Base-by-base conservation (phyloP, 2,113 vertebrate species). In the Butorides virescens region DNA sequence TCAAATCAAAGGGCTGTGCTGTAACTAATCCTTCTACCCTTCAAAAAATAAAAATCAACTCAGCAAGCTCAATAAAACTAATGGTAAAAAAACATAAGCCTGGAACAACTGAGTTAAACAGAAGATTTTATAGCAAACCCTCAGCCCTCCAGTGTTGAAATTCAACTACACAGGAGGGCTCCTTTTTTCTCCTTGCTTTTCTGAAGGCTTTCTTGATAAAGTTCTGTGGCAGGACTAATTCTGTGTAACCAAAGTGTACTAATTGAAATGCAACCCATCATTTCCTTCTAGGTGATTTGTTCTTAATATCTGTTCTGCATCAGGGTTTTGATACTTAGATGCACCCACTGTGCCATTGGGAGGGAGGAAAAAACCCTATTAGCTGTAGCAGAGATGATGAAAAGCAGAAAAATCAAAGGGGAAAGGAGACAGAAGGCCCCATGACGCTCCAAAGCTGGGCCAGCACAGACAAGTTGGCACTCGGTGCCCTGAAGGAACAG, bases 201-300 rank as follows among this genome's bases (percentile, higher is more conserved):
- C 84, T 83, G 73, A 92, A 89, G 53, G 53, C 53, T 91, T 85
- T 91, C 80, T 79, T 56, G 73, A 70, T 55, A 66, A 90, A 95
- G 70, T 91, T 95, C 87, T 65, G 66, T 95, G 93, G 96, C 80
- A 75, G 81, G 61, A 70, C 88, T 93, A 81, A 94, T 87, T 96
- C 70, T 95, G 89, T 82, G 58, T 39, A 91, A 91, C 73, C 80
- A 42, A 83, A 94, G 61, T 68, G 79, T 13, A 56, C 80, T 93
- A 94, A 96, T 65, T 97, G 91, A 96, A 93, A 95, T 96, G 89
- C 92, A 96, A 93, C 66, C 71, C 71, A 70, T 92, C 78, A 86
- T 88, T 90, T 94, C 92, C 91, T 97, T 96, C 91, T 86, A 96
- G 80, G 89, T 94, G 89, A 92, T 96, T 96, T 83, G 67, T 59